Conservation (phyloP, 1,140 invertebrate genomes). For the Aphelenchoides besseyi region DNA sequence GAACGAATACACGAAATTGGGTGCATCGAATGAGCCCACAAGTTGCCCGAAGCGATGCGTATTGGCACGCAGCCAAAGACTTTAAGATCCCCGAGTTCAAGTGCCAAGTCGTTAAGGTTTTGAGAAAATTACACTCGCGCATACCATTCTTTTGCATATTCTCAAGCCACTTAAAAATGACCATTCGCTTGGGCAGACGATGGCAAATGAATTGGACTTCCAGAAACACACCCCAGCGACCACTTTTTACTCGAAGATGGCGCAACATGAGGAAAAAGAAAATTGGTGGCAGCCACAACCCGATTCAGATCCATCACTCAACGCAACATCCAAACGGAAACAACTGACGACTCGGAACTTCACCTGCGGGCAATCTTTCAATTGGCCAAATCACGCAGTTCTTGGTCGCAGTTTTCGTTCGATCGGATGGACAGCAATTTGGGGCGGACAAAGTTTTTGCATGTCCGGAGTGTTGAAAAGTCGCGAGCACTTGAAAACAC, state of each 20-base stretch:
- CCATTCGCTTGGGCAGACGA: neutral
- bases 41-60: no score
- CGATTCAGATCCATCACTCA: neutral
- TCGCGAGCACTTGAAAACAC: no score
- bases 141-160: neutral
- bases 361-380: neutral
- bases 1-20: no score
- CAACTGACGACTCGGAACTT: neutral
- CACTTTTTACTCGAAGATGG: no score
- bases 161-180: neutral
- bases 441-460: no score
- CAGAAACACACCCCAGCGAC: neutral
- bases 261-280: neutral
- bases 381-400: constrained; percentile 5
- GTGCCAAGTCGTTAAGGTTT: no score
- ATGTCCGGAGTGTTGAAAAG: no score
- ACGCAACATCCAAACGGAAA: neutral
- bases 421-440: no score
- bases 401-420: neutral
- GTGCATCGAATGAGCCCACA: no score
- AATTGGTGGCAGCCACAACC: neutral
- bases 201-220: neutral
- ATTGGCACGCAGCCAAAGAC: no score
- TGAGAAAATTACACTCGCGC: no score
- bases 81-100: no score